Conservation (phyloP, 92 coral and sea anemone species). For the Parazoanthus swiftii region DNA sequence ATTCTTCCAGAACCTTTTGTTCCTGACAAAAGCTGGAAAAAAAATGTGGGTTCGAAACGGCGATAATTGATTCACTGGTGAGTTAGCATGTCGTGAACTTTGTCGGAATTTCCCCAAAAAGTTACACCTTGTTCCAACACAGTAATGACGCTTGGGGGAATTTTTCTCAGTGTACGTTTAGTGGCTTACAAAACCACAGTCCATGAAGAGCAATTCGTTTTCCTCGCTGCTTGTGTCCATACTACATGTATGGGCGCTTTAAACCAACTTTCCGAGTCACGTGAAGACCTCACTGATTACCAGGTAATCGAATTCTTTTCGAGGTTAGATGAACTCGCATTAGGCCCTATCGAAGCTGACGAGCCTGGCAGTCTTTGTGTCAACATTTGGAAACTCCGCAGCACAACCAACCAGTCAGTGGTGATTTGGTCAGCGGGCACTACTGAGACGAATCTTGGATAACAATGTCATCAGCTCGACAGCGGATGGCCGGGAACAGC, state of each 20-base stretch:
- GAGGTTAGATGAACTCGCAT: not conserved
- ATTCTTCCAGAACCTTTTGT: too few species aligned
- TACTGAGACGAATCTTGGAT: not conserved
- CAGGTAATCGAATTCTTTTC: not conserved
- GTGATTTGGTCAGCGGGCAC: not conserved
- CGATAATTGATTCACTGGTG: too few species aligned
- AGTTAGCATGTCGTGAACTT: too few species aligned
- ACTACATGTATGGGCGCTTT: not conserved
- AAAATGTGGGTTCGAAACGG: too few species aligned
- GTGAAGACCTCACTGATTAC: not conserved
- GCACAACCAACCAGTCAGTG: not conserved
- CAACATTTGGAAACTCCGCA: not conserved
- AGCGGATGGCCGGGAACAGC: slow-evolving; percentile 52
- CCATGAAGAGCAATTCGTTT: not conserved
- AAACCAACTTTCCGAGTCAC: not conserved
- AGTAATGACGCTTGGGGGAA: too few species aligned
- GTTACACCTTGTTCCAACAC: too few species aligned
- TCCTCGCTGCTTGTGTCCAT: not conserved
- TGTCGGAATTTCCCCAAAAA: too few species aligned
- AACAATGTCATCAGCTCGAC: slow-evolving; percentile 45
- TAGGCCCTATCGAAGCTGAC: not conserved
- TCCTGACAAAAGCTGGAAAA: too few species aligned
- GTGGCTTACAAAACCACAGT: not conserved
- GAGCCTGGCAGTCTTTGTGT: not conserved
- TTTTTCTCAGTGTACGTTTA: too few species aligned